Base-by-base conservation (phyloP, 2,797 vertebrate genomes). In the Aplochiton taeniatus region DNA sequence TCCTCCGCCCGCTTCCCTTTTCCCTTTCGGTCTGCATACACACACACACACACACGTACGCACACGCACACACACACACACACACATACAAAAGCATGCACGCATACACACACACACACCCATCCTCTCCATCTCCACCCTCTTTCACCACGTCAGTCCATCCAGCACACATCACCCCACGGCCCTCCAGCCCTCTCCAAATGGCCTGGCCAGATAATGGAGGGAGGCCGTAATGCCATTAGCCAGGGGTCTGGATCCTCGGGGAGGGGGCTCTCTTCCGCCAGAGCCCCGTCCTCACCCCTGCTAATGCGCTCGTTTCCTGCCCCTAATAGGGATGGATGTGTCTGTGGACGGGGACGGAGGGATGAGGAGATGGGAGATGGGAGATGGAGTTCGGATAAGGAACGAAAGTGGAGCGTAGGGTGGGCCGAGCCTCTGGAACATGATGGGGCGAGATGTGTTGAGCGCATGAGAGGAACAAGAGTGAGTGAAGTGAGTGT, bases 301-400 rank as follows among this genome's bases (percentile, higher is more conserved):
- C 71, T 11, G 78, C 57, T 87, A 87, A 88, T 87, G 87, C 71
- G 75, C 69, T 79, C 81, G 82, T 83, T 84, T 88, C 87, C 87
- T 88, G 84, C 75, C 58, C 68, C 75, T 58, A 79, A 85, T 71
- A 46, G 43, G 83, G 81, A 80, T 52, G 11, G 75, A 78, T 58
- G 61, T 59, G 57, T 46, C 57, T 59, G 57, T 59, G 43, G 42
- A 19, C 16, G 57, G 43, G 31, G 31, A 31, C 6, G n/a, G 18
- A 52, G 50, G 50, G 50, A 52, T n/a, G 49, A 8, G 13, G 49
- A 13, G 17, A 17, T 5, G 48, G 16, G 8, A 9, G 10, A 9
- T 1, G 14, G 49, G 11, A 16, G 16, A 50, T 19, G 58, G 44
- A 46, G 58, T 17, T 44, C 16, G n/a, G 31, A 31, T 31, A 31